Conservation (phyloP, 1,140 invertebrate genomes). For the Hyles euphorbiae region DNA sequence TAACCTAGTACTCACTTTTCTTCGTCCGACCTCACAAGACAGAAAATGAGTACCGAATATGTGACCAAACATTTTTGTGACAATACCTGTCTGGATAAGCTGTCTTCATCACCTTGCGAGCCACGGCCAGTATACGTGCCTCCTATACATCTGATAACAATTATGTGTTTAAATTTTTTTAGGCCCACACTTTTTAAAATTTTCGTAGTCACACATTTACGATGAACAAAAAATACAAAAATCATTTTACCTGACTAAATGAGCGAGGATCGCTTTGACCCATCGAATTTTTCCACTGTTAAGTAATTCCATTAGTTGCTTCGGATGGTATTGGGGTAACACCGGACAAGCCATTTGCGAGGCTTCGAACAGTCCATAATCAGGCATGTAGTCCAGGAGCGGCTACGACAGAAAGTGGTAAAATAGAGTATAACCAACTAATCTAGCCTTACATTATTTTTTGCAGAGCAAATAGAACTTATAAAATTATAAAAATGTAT, state of each 20-base stretch:
- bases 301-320: slow-evolving; percentile 98
- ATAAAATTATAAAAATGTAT: no score
- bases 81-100: slow-evolving; percentile 72
- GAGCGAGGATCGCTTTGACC: slow-evolving; percentile 98
- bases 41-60: slow-evolving; percentile 10
- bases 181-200: not conserved
- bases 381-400: slow-evolving; percentile 86
- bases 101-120: slow-evolving; percentile 80
- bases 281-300: slow-evolving; percentile 98
- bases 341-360: slow-evolving; percentile 97
- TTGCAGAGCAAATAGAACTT: no score
- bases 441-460: no score
- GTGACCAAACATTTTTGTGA: slow-evolving; percentile 1
- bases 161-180: not conserved
- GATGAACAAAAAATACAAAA: not conserved
- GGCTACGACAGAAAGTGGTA: slow-evolving; percentile 40
- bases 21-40: slow-evolving; percentile 13
- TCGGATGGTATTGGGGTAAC: slow-evolving; percentile 99
- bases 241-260: slow-evolving; percentile 84
- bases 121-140: slow-evolving; percentile 78
- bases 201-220: no score
- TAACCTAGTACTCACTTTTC: slow-evolving; percentile 9
- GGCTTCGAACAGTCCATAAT: slow-evolving; percentile 97
- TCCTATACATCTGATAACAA: slow-evolving; percentile 79
- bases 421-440: no score